These are phyloP conservation scores for Macquaria australasica DNA, from an alignment of 2,113 vertebrate species.

Conservation along the genomic window DNA sequence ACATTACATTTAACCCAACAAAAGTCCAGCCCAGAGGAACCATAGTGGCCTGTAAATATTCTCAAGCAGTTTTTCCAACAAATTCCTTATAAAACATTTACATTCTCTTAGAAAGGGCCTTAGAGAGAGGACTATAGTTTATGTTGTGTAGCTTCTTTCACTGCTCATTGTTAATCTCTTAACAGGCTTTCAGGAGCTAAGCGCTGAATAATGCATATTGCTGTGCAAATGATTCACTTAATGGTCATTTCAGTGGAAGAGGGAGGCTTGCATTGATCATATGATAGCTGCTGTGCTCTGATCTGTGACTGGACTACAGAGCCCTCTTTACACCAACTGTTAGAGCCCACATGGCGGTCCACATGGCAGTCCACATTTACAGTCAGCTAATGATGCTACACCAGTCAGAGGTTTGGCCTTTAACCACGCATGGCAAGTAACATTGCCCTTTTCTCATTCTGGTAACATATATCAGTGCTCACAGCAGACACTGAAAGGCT, in stretches of 20 bases:
- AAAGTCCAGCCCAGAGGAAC: neutral
- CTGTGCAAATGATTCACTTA: conserved; percentile 26
- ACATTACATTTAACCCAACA: no score
- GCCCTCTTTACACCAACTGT: neutral
- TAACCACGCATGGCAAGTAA: neutral
- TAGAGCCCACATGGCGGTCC: neutral
- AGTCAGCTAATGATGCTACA: neutral
- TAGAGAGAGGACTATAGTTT: neutral
- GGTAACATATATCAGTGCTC: neutral
- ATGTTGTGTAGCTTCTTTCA: conserved; percentile 16
- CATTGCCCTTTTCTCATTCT: neutral
- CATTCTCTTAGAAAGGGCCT: neutral
- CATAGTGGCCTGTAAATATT: neutral
- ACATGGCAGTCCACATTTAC: neutral
- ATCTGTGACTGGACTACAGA: conserved; percentile 25
- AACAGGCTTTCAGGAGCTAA: conserved; percentile 35
- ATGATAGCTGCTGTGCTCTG: conserved; percentile 10
- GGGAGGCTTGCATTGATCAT: conserved; percentile 5
- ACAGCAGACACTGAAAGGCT: neutral
- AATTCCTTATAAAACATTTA: conserved; percentile 26
- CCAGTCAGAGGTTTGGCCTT: neutral
- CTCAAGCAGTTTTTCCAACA: conserved; percentile 7
- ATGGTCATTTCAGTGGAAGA: conserved; percentile 26
- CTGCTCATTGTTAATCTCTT: conserved; percentile 32
- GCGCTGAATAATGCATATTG: conserved; percentile 20